Evolutionary conservation across 1,140 invertebrate genomes (phyloP).

Genomic region (Scaptomyza pallida): DNA sequence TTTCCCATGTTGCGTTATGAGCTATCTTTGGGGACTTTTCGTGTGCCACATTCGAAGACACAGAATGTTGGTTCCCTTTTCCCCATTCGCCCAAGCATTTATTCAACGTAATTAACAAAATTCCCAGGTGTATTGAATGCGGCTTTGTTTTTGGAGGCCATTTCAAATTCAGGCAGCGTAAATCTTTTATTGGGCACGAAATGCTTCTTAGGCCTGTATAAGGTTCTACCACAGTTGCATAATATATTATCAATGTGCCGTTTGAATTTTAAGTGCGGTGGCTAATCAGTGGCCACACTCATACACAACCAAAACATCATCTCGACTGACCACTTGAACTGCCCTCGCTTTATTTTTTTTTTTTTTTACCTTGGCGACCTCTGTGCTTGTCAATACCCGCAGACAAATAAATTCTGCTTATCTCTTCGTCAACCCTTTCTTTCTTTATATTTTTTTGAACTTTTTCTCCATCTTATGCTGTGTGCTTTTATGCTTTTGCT

Average conservation of each 20-base stretch:
- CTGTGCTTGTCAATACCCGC: constrained; percentile 77
- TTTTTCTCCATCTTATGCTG: constrained; percentile 63
- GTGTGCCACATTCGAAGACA: too few species aligned
- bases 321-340: neutral
- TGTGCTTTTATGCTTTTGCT: constrained; percentile 47
- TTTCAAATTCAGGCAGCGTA: constrained; percentile 76
- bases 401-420: constrained; percentile 80
- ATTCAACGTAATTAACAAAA: constrained; percentile 78
- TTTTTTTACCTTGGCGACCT: constrained; percentile 11
- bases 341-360: neutral
- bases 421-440: constrained; percentile 71
- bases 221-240: constrained; percentile 73
- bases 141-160: constrained; percentile 21
- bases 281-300: constrained; percentile 66
- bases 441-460: constrained; percentile 22
- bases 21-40: constrained; percentile 4
- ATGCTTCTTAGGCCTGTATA: constrained; percentile 71
- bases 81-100: constrained; percentile 49
- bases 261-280: constrained; percentile 71
- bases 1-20: constrained; percentile 11
- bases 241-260: constrained; percentile 77
- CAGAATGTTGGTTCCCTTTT: too few species aligned
- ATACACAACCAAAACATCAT: neutral
- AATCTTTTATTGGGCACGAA: constrained; percentile 80
- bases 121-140: constrained; percentile 71